Evolutionary conservation across 2,888 invertebrate genomes (phyloP).

Genomic region (Abrostola triplasia): DNA sequence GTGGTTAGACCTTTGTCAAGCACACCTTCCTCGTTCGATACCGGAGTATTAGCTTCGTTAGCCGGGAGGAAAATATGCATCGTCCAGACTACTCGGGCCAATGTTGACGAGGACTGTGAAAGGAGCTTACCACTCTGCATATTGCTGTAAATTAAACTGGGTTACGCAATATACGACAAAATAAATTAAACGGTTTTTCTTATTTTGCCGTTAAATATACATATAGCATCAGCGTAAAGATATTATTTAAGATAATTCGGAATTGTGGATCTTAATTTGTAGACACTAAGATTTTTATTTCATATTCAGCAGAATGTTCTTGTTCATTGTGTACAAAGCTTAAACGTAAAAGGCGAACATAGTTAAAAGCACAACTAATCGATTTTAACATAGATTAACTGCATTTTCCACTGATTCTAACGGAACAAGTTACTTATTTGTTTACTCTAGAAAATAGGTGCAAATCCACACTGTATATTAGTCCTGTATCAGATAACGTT

Average conservation of each 20-base stretch:
- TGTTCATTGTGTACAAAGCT: slow-evolving; percentile 12
- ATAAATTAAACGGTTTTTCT: slow-evolving; percentile 31
- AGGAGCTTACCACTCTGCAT: slow-evolving; percentile 18
- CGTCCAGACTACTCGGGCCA: neutral
- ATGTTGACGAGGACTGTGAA: slow-evolving; percentile 16
- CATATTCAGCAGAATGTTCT: neutral
- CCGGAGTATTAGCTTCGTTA: neutral
- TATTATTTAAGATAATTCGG: neutral
- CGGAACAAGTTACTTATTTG: slow-evolving; percentile 22
- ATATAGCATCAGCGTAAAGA: slow-evolving; percentile 13
- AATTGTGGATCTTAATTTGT: slow-evolving; percentile 3
- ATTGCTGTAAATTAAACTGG: slow-evolving; percentile 16
- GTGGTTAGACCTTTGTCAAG: too few relatives aligned
- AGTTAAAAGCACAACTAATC: slow-evolving; percentile 44
- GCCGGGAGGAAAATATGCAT: neutral
- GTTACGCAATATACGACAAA: slow-evolving; percentile 24
- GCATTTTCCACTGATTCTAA: slow-evolving; percentile 31
- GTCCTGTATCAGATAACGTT: too few relatives aligned
- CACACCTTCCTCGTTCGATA: too few relatives aligned
- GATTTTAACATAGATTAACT: slow-evolving; percentile 35
- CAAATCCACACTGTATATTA: too few relatives aligned
- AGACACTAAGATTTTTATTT: slow-evolving; percentile 6
- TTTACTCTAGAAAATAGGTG: neutral
- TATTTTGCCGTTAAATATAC: slow-evolving; percentile 8
- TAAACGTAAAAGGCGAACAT: slow-evolving; percentile 20